Evolutionary conservation across 1,140 invertebrate species (phyloP).

Genomic region (Halesus radiatus): DNA sequence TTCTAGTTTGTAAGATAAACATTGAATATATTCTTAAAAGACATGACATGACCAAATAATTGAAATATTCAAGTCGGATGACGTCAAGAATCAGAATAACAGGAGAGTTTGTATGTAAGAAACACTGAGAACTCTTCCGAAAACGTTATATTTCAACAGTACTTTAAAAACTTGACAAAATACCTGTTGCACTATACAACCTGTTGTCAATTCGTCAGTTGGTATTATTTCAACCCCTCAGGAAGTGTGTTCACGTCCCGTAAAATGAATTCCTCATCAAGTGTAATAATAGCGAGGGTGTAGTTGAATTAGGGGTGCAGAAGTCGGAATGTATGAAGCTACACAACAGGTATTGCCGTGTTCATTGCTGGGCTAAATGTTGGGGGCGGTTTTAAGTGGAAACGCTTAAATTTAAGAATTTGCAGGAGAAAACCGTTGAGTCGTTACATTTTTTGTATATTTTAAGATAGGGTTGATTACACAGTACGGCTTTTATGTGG

Average conservation of each 20-base stretch:
- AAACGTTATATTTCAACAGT: not conserved
- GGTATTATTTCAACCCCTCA: not conserved
- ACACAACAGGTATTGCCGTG: not conserved
- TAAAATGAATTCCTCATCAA: slow-evolving; percentile 20
- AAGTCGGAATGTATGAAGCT: not conserved
- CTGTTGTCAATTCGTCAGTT: not conserved
- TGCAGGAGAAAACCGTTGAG: not conserved
- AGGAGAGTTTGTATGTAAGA: too few species aligned
- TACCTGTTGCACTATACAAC: not conserved
- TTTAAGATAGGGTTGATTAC: too few species aligned
- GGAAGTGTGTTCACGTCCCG: slow-evolving; percentile 9
- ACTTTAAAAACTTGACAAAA: too few species aligned
- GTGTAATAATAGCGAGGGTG: not conserved
- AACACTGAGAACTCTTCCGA: too few species aligned
- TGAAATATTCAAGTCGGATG: too few species aligned
- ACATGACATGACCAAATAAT: too few species aligned
- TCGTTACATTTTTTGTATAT: too few species aligned
- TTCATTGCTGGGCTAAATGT: not conserved
- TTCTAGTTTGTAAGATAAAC: too few species aligned
- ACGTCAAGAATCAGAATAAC: too few species aligned
- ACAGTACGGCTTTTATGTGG: too few species aligned
- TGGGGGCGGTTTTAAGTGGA: not conserved
- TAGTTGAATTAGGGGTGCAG: not conserved
- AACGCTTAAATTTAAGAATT: not conserved
- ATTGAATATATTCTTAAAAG: too few species aligned